Conservation (phyloP, 2,113 vertebrate genomes). For the Vicugna pacos region DNA sequence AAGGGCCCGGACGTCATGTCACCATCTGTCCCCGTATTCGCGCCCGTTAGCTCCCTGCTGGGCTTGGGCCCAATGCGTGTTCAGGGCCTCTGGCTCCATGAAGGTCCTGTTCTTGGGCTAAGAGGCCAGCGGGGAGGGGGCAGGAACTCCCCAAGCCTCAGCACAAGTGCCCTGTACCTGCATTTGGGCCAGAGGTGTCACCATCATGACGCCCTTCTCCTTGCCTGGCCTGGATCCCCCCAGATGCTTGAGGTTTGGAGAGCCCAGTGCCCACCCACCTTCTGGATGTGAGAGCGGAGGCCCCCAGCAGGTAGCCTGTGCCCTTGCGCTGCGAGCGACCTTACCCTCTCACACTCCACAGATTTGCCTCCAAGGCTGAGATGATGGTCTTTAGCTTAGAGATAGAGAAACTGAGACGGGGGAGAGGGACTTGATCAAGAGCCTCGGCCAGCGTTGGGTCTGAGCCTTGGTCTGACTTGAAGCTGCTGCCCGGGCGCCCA, state of each 20-base stretch:
- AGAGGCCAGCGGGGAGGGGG: neutral
- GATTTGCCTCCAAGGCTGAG: accelerated
- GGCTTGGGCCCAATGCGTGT: neutral
- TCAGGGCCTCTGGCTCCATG: accelerated
- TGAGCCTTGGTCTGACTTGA: neutral
- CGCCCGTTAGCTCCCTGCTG: neutral
- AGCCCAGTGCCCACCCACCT: neutral
- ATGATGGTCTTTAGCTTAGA: neutral
- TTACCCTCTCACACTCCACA: neutral
- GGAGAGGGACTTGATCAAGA: neutral
- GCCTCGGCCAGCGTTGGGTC: neutral
- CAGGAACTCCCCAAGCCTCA: neutral
- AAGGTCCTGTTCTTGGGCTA: neutral
- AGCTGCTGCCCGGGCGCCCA: neutral
- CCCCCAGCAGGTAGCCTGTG: accelerated
- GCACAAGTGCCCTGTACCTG: neutral
- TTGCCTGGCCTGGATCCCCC: neutral
- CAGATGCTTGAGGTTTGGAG: neutral
- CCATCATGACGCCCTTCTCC: accelerated
- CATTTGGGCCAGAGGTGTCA: neutral
- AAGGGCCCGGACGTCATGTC: accelerated
- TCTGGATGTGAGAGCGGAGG: neutral
- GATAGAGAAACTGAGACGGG: neutral
- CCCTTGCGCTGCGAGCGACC: accelerated
- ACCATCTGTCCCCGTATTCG: neutral